These are phyloP conservation scores for Erannis defoliaria DNA, from an alignment of 2,888 invertebrate genomes.

Conservation along the genomic window DNA sequence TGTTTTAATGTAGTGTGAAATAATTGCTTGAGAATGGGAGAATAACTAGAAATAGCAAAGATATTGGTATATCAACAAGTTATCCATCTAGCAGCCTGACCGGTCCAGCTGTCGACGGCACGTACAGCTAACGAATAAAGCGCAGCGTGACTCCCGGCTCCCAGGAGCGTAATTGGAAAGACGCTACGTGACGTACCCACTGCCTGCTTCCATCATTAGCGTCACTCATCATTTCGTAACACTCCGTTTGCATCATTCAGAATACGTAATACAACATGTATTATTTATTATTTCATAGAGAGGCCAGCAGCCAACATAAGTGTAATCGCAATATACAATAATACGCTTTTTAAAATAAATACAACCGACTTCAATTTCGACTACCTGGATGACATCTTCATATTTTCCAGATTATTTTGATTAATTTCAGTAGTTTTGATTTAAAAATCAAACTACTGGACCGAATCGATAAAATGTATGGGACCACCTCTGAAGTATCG, in stretches of 20 bases:
- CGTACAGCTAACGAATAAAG: conserved; percentile 78
- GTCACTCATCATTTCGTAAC: conserved; percentile 75
- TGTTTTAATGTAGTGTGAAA: not conserved
- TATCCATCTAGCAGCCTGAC: conserved; percentile 65
- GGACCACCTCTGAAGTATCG: no score
- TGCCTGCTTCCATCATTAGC: conserved; percentile 80
- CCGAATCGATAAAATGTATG: no score
- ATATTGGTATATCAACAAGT: conserved; percentile 66
- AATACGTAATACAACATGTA: conserved; percentile 6
- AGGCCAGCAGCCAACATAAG: not conserved
- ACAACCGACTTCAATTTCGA: no score
- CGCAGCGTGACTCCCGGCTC: conserved; percentile 75
- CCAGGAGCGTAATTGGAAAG: conserved; percentile 77
- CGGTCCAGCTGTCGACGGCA: conserved; percentile 77
- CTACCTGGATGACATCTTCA: no score
- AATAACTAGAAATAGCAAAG: conserved; percentile 40
- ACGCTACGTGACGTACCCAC: conserved; percentile 58
- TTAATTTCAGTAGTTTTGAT: no score
- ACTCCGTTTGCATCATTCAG: conserved; percentile 16
- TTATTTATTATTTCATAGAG: not conserved
- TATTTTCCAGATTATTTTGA: no score
- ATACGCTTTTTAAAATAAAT: no score
- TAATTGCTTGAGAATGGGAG: not conserved
- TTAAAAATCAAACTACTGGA: no score
- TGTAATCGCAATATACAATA: not conserved